Percentiles rank a stretch among this genome's conserved stretches.
phyloP scores from a whole-genome alignment of 1,140 invertebrate genomes.

The Bombus fervidus region DNA sequence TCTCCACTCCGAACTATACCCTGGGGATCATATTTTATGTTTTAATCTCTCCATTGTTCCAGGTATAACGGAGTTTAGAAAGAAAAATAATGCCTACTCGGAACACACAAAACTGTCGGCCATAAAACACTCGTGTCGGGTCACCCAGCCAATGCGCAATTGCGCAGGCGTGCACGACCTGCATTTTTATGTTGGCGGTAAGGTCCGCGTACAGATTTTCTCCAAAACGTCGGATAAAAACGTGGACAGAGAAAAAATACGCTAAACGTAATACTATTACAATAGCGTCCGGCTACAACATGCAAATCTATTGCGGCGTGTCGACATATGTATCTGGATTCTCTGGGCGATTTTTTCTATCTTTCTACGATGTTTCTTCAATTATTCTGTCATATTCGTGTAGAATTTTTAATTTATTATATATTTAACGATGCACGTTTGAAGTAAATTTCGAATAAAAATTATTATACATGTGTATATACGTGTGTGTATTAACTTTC shows the following conservation, averaged over 20 bases:
- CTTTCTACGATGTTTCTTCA: not conserved
- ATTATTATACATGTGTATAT: too few relatives aligned
- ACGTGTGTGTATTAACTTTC: too few relatives aligned
- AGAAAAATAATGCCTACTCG: slow-evolving; percentile 82
- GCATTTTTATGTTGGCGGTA: slow-evolving; percentile 79
- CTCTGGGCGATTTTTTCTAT: not conserved
- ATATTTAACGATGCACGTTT: too few relatives aligned
- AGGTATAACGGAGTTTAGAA: slow-evolving; percentile 81
- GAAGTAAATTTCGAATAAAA: too few relatives aligned
- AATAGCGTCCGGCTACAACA: not conserved
- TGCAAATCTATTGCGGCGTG: slow-evolving; percentile 17
- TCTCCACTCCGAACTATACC: slow-evolving; percentile 58
- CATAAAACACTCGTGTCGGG: slow-evolving; percentile 79
- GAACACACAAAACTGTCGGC: slow-evolving; percentile 81
- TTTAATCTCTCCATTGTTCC: slow-evolving; percentile 83
- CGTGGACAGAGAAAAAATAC: not conserved
- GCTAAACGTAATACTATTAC: slow-evolving; percentile 19
- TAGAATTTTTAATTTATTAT: too few relatives aligned
- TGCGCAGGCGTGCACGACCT: slow-evolving; percentile 78
- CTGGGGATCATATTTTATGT: slow-evolving; percentile 81
- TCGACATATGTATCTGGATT: slow-evolving; percentile 11
- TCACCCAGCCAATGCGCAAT: slow-evolving; percentile 66
- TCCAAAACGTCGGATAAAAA: slow-evolving; percentile 55
- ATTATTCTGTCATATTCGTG: too few relatives aligned
- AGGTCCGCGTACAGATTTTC: slow-evolving; percentile 80